Evolutionary conservation across 2,113 vertebrate species (phyloP).

Genomic region (Bubo blakistoni): DNA sequence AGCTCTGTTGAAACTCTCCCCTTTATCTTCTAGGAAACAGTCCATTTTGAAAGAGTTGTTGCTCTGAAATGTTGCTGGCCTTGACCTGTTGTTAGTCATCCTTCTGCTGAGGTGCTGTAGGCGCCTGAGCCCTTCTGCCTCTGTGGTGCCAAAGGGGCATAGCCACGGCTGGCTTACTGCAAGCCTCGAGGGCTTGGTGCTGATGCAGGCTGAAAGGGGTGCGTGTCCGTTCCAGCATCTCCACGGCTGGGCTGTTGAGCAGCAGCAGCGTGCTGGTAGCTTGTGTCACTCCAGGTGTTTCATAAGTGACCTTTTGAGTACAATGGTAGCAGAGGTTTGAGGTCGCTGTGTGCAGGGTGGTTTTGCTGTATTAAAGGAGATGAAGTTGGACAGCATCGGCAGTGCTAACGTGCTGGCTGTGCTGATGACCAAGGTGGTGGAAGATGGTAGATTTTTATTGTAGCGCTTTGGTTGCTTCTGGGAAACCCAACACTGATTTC

Average conservation of each 20-base stretch:
- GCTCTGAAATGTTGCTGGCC: background rate
- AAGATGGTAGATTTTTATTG: background rate
- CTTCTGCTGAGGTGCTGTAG: background rate
- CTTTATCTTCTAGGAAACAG: background rate
- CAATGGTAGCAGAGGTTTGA: background rate
- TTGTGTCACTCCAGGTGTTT: background rate
- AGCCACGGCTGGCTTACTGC: background rate
- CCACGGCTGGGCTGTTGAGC: rapidly evolving
- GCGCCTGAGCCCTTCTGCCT: background rate
- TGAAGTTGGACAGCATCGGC: background rate
- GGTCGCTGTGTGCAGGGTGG: background rate
- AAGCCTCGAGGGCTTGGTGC: background rate
- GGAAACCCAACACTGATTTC: background rate
- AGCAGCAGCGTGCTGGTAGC: background rate
- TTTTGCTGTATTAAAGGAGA: background rate
- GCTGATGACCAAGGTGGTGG: background rate
- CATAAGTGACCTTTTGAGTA: background rate
- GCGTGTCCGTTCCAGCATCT: rapidly evolving
- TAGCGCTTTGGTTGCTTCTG: background rate
- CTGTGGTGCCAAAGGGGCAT: background rate
- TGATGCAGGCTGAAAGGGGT: background rate
- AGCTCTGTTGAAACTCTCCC: background rate
- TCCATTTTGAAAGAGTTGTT: background rate
- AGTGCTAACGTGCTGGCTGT: background rate
- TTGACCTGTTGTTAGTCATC: background rate